These are phyloP conservation scores for Carassius gibelio DNA, from an alignment of 2,113 vertebrate species.

Conservation along the genomic window DNA sequence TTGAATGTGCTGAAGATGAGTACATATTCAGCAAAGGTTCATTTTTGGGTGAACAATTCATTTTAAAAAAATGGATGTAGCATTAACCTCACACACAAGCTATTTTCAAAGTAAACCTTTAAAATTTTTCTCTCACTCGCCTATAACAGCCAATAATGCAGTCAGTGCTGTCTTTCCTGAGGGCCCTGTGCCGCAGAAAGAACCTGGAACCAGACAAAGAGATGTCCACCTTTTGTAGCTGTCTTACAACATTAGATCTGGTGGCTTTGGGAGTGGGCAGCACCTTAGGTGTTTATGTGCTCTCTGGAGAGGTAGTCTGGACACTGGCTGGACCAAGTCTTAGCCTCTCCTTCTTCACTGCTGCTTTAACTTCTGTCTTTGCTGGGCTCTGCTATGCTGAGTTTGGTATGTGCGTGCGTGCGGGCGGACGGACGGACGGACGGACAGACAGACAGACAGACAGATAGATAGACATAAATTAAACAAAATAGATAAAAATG, in stretches of 20 bases:
- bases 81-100: neutral
- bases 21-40: neutral
- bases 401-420: conserved; percentile 50
- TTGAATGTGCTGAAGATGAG: too few relatives aligned
- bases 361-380: conserved; percentile 80
- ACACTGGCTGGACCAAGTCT: conserved; percentile 80
- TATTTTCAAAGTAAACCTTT: neutral
- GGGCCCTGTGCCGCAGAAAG: conserved; percentile 77
- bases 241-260: conserved; percentile 81
- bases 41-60: too few relatives aligned
- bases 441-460: neutral
- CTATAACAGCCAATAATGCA: conserved; percentile 54
- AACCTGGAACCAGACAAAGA: conserved; percentile 64
- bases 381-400: conserved; percentile 85
- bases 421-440: too few relatives aligned
- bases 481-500: neutral
- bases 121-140: neutral
- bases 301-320: conserved; percentile 86
- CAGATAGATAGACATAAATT: neutral
- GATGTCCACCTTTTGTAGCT: conserved; percentile 76
- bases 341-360: conserved; percentile 83
- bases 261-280: conserved; percentile 84
- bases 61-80: neutral
- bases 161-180: conserved; percentile 58
- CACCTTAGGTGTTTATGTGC: conserved; percentile 83